Conservation (phyloP, 2,797 vertebrate species). For the Sorex maritimensis region DNA sequence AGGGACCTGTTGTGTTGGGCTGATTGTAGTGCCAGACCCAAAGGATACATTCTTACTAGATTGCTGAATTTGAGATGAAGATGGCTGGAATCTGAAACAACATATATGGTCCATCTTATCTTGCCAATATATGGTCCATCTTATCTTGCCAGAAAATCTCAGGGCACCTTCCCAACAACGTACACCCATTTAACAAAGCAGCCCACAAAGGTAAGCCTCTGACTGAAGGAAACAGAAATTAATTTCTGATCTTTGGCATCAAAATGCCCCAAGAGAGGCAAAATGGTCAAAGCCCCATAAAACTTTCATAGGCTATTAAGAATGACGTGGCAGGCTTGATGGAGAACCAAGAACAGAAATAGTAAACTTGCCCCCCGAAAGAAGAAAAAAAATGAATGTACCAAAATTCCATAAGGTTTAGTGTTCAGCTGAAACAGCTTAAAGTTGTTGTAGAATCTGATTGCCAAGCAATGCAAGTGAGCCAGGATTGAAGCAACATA, state of each 20-base stretch:
- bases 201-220: background rate
- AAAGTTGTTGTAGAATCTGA: slow-evolving; percentile 49
- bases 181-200: slow-evolving; percentile 34
- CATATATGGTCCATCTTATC: slow-evolving; percentile 30
- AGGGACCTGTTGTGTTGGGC: background rate
- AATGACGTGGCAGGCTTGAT: background rate
- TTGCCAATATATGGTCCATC: background rate
- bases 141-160: slow-evolving; percentile 67
- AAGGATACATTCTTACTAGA: slow-evolving; percentile 6
- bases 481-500: slow-evolving; percentile 1
- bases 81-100: slow-evolving; percentile 51
- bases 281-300: slow-evolving; percentile 52
- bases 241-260: slow-evolving; percentile 62
- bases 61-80: background rate
- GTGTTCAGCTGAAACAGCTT: slow-evolving; percentile 16
- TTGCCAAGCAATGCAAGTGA: slow-evolving; percentile 8
- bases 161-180: slow-evolving; percentile 54
- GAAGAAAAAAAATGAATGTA: background rate
- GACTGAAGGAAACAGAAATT: slow-evolving; percentile 45
- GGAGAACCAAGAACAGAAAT: slow-evolving; percentile 32
- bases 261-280: slow-evolving; percentile 51
- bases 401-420: slow-evolving; percentile 40
- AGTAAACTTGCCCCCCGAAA: background rate
- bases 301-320: slow-evolving; percentile 56
- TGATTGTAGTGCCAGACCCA: background rate